These are phyloP conservation scores for Whitmania pigra DNA, from an alignment of 1,140 invertebrate species.

Conservation along the genomic window DNA sequence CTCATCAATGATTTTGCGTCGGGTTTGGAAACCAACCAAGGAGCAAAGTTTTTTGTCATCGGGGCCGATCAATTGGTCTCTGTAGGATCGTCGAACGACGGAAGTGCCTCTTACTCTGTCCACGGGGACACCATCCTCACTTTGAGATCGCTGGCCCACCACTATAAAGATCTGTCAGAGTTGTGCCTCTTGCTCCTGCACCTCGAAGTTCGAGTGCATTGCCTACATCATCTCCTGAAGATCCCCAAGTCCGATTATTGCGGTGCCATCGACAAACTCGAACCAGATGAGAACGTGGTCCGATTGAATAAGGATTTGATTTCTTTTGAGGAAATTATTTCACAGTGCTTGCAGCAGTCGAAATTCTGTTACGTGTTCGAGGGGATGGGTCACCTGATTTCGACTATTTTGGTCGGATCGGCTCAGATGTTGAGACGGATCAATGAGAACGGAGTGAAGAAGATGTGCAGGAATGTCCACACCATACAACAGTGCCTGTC, in stretches of 20 bases:
- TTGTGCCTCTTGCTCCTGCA: slow-evolving; percentile 79
- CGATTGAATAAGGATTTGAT: slow-evolving; percentile 65
- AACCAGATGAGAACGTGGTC: slow-evolving; percentile 66
- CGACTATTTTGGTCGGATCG: slow-evolving; percentile 69
- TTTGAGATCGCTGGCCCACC: slow-evolving; percentile 53
- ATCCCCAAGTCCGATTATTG: slow-evolving; percentile 48
- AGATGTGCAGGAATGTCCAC: slow-evolving; percentile 73
- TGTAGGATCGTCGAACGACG: neutral
- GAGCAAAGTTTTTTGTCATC: neutral
- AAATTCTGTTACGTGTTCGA: slow-evolving; percentile 87
- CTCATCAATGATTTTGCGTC: slow-evolving; percentile 36
- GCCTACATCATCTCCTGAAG: slow-evolving; percentile 75
- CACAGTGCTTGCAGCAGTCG: slow-evolving; percentile 56
- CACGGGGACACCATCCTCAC: slow-evolving; percentile 25
- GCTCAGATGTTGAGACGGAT: slow-evolving; percentile 65
- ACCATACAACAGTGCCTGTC: slow-evolving; percentile 71
- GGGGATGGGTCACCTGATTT: slow-evolving; percentile 71
- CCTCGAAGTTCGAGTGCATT: slow-evolving; percentile 83
- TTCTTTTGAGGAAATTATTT: slow-evolving; percentile 64
- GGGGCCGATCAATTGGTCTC: neutral
- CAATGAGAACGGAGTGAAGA: slow-evolving; percentile 64
- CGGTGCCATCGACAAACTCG: slow-evolving; percentile 44
- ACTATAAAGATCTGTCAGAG: slow-evolving; percentile 75
- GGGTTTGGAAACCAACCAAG: slow-evolving; percentile 1
- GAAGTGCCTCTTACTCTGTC: neutral